Conservation (phyloP, 2,113 vertebrate genomes). For the Urocitellus parryii region DNA sequence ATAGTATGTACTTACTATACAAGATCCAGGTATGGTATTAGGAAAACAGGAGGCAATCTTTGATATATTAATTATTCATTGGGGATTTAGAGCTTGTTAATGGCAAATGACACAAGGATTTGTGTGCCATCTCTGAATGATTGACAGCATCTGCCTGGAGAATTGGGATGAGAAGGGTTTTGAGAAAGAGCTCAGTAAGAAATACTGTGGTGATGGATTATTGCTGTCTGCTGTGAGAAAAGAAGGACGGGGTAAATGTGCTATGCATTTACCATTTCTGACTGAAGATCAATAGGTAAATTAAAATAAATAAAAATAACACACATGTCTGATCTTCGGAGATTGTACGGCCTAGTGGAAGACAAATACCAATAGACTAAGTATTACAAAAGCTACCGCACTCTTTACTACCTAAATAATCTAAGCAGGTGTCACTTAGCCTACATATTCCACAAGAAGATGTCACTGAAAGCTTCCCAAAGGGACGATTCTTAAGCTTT, state of each 20-base stretch:
- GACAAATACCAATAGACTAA: background rate
- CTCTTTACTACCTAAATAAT: background rate
- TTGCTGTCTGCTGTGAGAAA: background rate
- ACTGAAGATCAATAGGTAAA: background rate
- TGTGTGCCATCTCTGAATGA: background rate
- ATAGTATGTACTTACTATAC: background rate
- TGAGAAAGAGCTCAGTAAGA: background rate
- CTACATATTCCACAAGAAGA: background rate
- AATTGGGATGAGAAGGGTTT: background rate
- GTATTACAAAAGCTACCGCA: background rate
- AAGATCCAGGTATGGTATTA: background rate
- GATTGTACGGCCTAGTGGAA: background rate
- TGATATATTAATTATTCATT: slow-evolving; percentile 42
- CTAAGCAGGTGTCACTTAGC: background rate
- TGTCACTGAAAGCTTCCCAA: background rate
- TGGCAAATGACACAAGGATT: background rate
- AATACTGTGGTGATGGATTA: background rate
- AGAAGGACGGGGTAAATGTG: background rate
- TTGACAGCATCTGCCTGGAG: slow-evolving; percentile 16
- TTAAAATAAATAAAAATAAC: background rate
- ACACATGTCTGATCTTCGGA: background rate
- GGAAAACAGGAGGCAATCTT: background rate
- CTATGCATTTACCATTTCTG: background rate
- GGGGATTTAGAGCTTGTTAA: slow-evolving; percentile 41
- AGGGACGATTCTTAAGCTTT: background rate